Conservation (phyloP, 2,888 invertebrate species). For the Bhutanitis thaidina region DNA sequence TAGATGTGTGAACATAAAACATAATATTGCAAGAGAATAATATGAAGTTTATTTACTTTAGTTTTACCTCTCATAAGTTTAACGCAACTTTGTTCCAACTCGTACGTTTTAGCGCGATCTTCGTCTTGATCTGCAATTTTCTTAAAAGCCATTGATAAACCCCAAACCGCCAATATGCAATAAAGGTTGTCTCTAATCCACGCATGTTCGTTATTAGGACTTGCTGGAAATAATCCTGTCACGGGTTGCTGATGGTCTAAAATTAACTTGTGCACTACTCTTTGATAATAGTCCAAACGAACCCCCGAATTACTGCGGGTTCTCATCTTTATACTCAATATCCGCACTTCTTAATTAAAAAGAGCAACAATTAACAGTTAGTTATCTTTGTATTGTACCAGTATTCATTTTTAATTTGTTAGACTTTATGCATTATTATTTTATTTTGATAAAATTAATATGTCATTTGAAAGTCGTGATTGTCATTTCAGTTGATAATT, state of each 20-base stretch:
- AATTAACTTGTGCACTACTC: conserved; percentile 95
- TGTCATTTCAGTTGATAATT: conserved; percentile 26
- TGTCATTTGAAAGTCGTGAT: conserved; percentile 69
- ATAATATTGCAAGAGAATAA: background rate
- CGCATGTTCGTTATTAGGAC: conserved; percentile 92
- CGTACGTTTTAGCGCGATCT: conserved; percentile 98
- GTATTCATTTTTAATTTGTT: conserved; percentile 14
- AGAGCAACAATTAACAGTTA: conserved; percentile 13
- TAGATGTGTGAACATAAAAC: no score
- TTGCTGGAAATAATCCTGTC: conserved; percentile 97
- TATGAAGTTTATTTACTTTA: no score
- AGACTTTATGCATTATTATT: background rate
- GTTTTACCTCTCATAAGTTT: conserved; percentile 88
- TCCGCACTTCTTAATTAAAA: conserved; percentile 16
- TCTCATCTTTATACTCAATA: conserved; percentile 80
- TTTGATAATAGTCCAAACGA: conserved; percentile 97
- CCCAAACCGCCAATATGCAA: conserved; percentile 98
- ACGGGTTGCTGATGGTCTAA: conserved; percentile 97
- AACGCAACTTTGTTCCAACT: conserved; percentile 95
- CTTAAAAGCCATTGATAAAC: conserved; percentile 98
- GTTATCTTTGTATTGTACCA: background rate
- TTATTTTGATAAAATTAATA: conserved; percentile 19
- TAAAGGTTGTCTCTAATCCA: conserved; percentile 99
- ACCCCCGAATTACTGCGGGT: conserved; percentile 94
- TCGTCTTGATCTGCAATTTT: conserved; percentile 99